A percentile compares a stretch with the other conserved stretches of the same genome.
These are phyloP conservation scores for Rhabditoides inermis DNA, from an alignment of 2,888 invertebrate species.

Conservation along the genomic window DNA sequence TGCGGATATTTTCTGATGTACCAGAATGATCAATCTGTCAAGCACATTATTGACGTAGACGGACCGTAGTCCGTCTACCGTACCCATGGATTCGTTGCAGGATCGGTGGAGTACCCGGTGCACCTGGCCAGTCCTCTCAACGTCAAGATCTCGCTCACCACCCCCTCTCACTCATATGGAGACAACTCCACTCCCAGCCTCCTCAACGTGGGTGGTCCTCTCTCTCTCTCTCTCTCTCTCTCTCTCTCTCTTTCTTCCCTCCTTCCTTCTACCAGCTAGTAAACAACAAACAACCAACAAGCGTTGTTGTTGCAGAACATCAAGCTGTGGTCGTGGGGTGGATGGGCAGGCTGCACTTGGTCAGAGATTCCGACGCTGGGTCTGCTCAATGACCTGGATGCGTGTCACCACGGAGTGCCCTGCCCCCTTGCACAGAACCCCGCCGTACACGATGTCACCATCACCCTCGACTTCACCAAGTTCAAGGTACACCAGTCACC, in stretches of 20 bases:
- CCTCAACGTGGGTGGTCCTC: neutral
- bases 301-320: conserved; percentile 1
- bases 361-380: conserved; percentile 3
- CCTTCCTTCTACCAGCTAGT: too few species aligned
- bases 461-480: conserved; percentile 20
- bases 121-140: neutral
- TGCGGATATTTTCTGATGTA: conserved; percentile 2
- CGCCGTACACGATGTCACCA: conserved; percentile 12
- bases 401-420: conserved; percentile 18
- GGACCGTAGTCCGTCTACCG: too few species aligned
- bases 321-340: conserved; percentile 2
- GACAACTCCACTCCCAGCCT: neutral
- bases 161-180: too few species aligned
- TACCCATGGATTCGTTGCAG: neutral
- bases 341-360: conserved; percentile 2
- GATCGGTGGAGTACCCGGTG: neutral
- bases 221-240: too few species aligned
- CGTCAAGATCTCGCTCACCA: neutral
- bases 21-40: too few species aligned
- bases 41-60: too few species aligned
- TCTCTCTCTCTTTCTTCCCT: too few species aligned
- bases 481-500: too few species aligned
- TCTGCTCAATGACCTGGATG: conserved; percentile 13
- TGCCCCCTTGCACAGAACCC: conserved; percentile 19
- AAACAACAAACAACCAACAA: conserved; percentile 1